Evolutionary conservation across 2,797 vertebrate genomes (phyloP).

Genomic region (Delichon dasypus): DNA sequence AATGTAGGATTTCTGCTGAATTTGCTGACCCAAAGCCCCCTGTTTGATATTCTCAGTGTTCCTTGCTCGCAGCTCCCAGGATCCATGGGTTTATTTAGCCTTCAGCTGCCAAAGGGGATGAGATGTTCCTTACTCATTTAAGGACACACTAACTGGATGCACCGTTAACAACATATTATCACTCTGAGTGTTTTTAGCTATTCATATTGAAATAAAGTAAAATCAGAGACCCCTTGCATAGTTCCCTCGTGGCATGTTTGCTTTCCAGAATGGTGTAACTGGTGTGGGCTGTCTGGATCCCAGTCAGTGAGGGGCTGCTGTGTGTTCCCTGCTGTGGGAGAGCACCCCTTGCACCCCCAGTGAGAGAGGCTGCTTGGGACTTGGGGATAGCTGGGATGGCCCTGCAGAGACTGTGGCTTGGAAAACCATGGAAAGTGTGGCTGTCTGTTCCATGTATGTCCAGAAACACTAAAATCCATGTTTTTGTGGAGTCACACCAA

Average conservation of each 20-base stretch:
- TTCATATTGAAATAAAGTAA: not conserved
- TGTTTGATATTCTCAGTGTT: not conserved
- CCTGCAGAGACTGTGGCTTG: not conserved
- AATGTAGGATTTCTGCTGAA: not conserved
- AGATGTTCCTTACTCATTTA: not conserved
- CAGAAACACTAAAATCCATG: not conserved
- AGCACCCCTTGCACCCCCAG: not conserved
- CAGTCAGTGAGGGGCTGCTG: not conserved
- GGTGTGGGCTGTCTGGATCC: not conserved
- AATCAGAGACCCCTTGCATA: fast-evolving
- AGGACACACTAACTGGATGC: not conserved
- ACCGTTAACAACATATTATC: not conserved
- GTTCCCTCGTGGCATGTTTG: not conserved
- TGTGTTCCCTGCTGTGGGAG: not conserved
- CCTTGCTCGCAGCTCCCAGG: not conserved
- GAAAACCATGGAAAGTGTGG: not conserved
- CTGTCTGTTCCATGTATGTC: not conserved
- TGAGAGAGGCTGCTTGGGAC: not conserved
- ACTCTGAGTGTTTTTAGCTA: not conserved
- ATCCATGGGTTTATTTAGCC: not conserved
- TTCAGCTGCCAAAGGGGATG: not conserved
- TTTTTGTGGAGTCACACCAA: not conserved
- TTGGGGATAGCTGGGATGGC: not conserved
- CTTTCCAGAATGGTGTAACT: not conserved
- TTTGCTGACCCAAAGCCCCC: not conserved